Evolutionary conservation across 1,140 invertebrate genomes (phyloP), one percentile per base, ranked within the genome.

Genomic region (Zaprionus gabonicus): DNA sequence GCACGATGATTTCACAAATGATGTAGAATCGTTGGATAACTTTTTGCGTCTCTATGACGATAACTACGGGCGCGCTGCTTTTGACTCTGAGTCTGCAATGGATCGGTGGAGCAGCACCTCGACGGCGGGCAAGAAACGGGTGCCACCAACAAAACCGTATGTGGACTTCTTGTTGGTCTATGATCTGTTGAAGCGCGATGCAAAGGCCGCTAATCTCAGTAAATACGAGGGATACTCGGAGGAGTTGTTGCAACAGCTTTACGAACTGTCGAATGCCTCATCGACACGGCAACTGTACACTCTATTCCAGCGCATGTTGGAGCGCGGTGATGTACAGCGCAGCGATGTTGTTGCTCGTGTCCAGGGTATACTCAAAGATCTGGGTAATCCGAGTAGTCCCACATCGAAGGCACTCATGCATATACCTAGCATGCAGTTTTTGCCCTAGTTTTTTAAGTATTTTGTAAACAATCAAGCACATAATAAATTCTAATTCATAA

Each of bases 31-130:
- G 10, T 65, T 93, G 55, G 91, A 93, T 65, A 93, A 93, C 49
- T 93, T 93, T 55, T 49, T 92, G 62, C 87, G 88, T 4, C 78
- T 93, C 15, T 93, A 93, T 36, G 92, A 93, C 75, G 92, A 93
- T 46, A 93, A 92, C 34, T 92, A 91, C 59, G 91, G 87, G 6
- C 73, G 91, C 17, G 91, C 91, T 1, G 85, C 87, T 3, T 90
- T 92, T 57, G 91, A 91, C 44, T 68, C 72, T 27, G 91, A 92
- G 28, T 80, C 84, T 5, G 84, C 91, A 17, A 86, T 92, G 91
- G 87, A 92, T 76, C 87, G 91, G 28, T 92, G 91, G 91, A 91
- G 82, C 31, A 85, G 71, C 51, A 64, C 81, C 23, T 92, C 92
- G 4, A 88, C 91, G n/a, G 92, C 91, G 1, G 92, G 92, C 13